phyloP scores from a whole-genome alignment of 64 coral and sea anemone species.

The Porites lutea region DNA sequence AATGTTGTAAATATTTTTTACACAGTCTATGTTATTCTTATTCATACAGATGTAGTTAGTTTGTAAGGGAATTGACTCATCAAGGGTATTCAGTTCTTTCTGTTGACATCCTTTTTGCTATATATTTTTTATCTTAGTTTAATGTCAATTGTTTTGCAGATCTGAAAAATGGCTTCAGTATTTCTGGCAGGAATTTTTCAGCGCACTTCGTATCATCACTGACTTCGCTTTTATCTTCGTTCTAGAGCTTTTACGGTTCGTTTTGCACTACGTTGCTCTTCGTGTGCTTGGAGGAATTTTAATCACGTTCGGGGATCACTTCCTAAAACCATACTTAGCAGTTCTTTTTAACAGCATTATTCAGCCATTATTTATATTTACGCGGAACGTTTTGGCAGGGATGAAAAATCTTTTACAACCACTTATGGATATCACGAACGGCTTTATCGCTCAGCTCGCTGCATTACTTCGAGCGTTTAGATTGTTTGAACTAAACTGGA shows the following conservation, averaged over 20 bases:
- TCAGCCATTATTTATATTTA: slow-evolving; percentile 71
- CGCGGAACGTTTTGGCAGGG: slow-evolving; percentile 77
- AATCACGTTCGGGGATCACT: slow-evolving; percentile 71
- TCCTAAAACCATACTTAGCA: slow-evolving; percentile 69
- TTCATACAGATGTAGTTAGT: too few relatives aligned
- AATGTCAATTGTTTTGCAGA: slow-evolving; percentile 2
- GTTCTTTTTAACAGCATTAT: slow-evolving; percentile 78
- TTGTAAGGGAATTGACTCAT: too few relatives aligned
- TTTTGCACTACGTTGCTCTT: slow-evolving; percentile 64
- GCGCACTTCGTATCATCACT: slow-evolving; percentile 60
- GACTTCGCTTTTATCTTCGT: slow-evolving; percentile 88
- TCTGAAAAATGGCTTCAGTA: slow-evolving; percentile 88
- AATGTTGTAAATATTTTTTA: too few relatives aligned
- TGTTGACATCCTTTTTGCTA: too few relatives aligned
- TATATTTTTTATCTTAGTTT: too few relatives aligned
- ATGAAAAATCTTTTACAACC: slow-evolving; percentile 81
- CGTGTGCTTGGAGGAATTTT: slow-evolving; percentile 71
- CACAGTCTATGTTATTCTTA: too few relatives aligned
- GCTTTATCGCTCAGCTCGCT: slow-evolving; percentile 33
- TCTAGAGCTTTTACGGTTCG: slow-evolving; percentile 66
- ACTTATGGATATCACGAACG: slow-evolving; percentile 72
- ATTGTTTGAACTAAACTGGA: slow-evolving; percentile 89
- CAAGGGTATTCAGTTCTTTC: too few relatives aligned
- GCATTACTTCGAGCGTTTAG: slow-evolving; percentile 77
- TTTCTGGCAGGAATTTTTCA: slow-evolving; percentile 92